Conservation (phyloP, 2,113 vertebrate genomes). For the Hoplias malabaricus region DNA sequence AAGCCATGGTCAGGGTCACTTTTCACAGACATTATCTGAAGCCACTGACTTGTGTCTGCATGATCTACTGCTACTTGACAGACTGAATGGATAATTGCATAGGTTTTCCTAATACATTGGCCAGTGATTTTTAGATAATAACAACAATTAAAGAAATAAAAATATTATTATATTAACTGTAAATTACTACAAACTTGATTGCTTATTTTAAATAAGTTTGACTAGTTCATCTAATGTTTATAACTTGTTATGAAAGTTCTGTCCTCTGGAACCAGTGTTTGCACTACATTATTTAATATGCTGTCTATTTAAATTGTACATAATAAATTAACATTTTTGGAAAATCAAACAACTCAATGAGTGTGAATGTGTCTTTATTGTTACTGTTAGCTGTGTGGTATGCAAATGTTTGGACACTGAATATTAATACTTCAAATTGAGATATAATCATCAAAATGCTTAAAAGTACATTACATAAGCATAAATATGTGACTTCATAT, state of each 20-base stretch:
- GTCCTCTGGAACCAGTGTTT: neutral
- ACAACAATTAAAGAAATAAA: neutral
- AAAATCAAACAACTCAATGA: constrained; percentile 15
- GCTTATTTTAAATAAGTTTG: neutral
- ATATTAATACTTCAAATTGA: too few relatives aligned
- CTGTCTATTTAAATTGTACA: constrained; percentile 43
- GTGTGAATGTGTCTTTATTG: neutral
- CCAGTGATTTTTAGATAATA: neutral
- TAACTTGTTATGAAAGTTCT: neutral
- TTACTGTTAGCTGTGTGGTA: neutral
- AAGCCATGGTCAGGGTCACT: too few relatives aligned
- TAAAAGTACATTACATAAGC: too few relatives aligned
- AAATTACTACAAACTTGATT: neutral
- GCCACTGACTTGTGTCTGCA: too few relatives aligned
- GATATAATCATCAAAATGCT: too few relatives aligned
- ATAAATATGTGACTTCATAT: too few relatives aligned
- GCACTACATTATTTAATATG: neutral
- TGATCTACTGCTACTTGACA: too few relatives aligned
- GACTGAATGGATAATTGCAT: too few relatives aligned
- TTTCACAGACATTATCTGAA: too few relatives aligned
- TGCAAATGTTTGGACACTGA: too few relatives aligned
- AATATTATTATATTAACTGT: neutral
- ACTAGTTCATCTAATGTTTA: neutral
- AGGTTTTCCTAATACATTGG: neutral
- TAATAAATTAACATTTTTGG: constrained; percentile 62